Base-by-base conservation (phyloP, 2,113 vertebrate genomes). In the Coracopsis vasa region DNA sequence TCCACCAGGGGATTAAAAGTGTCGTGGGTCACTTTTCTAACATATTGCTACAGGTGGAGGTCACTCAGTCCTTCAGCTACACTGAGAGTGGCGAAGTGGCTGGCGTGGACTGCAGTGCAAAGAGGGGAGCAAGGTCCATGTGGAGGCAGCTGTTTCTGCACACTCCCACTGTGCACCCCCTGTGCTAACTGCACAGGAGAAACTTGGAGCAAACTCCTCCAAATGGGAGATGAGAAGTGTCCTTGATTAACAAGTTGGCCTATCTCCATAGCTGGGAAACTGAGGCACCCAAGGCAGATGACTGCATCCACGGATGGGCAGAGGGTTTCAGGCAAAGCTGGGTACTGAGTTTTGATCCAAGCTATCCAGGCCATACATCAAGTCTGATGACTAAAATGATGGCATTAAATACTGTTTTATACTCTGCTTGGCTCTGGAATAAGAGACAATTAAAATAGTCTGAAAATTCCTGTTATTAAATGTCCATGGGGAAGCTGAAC, bases 381-480 rank as follows among this genome's bases (percentile, higher is more conserved):
- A 44, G 37, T 62, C 89, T 86, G 73, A 74, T 84, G 80, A 92
- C 61, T 94, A 64, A 92, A 95, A 66, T 20, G 61, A 95, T 91
- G 84, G 50, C 81, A 39, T 75, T 53, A 50, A n/a, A 37, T 71
- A 24, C 50, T 53, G 53, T 51, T 82, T 90, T 64, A 84, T 87
- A 69, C 75, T 53, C 84, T 53, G 51, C 53, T 94, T 92, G 87
- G 87, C 79, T 91, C 73, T 80, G 62, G 71, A 88, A 90, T 61
- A 73, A 88, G 25, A 78, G 42, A 87, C 82, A 81, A 93, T 74
- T 91, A 81, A 89, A 95, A 77, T 9, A n/a, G n/a, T 53, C 56
- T 58, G 87, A 85, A 94, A 88, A 81, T 48, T 53, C 84, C 87
- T 62, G 66, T 81, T 93, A 65, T 65, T 87, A 87, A 72, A 50